These are phyloP conservation scores for Trissolcus brochymenae DNA, from an alignment of 2,888 invertebrate species.

Conservation along the genomic window DNA sequence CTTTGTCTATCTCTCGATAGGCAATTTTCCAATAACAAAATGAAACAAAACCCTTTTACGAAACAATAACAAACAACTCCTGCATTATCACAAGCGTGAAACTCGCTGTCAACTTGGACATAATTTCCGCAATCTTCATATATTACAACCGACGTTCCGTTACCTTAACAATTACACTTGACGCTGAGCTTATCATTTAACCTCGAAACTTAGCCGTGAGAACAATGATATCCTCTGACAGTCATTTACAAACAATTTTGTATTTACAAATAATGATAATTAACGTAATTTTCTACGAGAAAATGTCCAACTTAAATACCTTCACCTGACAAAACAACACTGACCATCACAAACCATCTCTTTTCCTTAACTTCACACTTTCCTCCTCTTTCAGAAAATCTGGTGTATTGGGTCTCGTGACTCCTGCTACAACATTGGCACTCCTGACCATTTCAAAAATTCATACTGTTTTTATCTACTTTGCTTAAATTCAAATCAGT, in stretches of 20 bases:
- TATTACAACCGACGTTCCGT: not conserved
- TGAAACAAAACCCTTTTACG: not conserved
- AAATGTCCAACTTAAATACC: constrained; percentile 12
- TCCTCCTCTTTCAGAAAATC: no score
- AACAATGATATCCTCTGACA: not conserved
- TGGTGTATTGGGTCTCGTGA: no score
- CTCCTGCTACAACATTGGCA: no score
- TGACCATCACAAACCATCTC: constrained; percentile 5
- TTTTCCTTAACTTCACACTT: no score
- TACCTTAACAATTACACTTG: not conserved
- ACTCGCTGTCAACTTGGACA: not conserved
- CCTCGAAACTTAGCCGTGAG: not conserved
- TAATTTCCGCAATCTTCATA: not conserved
- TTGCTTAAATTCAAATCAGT: no score
- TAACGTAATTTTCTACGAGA: not conserved
- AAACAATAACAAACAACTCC: not conserved
- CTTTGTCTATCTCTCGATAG: constrained; percentile 1
- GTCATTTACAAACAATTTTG: constrained; percentile 16
- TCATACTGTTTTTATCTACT: no score
- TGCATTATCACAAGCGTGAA: not conserved
- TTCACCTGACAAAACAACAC: constrained; percentile 4
- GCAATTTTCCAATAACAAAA: not conserved
- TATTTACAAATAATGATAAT: constrained; percentile 28
- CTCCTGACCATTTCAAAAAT: no score
- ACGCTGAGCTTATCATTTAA: not conserved